phyloP scores from a whole-genome alignment of 2,797 vertebrate genomes.

The Limosa lapponica region DNA sequence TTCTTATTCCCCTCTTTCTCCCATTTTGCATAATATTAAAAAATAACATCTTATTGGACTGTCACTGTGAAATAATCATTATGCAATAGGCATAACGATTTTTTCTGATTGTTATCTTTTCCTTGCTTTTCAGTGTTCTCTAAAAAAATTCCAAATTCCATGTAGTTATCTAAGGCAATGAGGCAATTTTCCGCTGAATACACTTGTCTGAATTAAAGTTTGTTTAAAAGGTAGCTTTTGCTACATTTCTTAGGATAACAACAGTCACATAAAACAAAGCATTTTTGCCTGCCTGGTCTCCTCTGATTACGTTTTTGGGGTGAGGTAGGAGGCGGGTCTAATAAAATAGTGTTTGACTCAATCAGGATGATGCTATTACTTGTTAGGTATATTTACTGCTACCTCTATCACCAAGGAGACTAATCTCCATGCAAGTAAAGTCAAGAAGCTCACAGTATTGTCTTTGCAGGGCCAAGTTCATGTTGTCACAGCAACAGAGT shows the following conservation, averaged over 20 bases:
- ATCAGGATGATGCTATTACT: slow-evolving; percentile 31
- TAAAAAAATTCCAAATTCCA: slow-evolving; percentile 17
- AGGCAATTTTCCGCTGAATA: slow-evolving; percentile 21
- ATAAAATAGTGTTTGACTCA: slow-evolving; percentile 44
- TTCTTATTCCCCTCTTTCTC: slow-evolving; percentile 1
- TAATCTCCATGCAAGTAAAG: slow-evolving; percentile 70
- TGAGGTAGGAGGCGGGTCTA: background rate
- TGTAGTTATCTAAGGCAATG: slow-evolving; percentile 29
- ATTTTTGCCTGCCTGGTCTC: slow-evolving; percentile 23
- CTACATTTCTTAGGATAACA: slow-evolving; percentile 5
- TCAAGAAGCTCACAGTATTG: slow-evolving; percentile 68
- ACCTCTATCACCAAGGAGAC: slow-evolving; percentile 77
- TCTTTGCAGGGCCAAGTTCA: slow-evolving; percentile 68
- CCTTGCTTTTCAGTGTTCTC: background rate
- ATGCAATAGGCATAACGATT: background rate
- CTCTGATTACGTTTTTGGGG: slow-evolving; percentile 25
- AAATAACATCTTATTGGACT: slow-evolving; percentile 54
- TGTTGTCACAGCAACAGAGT: slow-evolving; percentile 77
- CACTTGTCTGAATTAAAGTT: slow-evolving; percentile 24
- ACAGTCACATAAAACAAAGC: slow-evolving; percentile 8
- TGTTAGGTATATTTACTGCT: slow-evolving; percentile 69
- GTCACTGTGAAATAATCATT: slow-evolving; percentile 44
- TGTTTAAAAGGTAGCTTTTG: slow-evolving; percentile 14
- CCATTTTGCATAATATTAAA: slow-evolving; percentile 49
- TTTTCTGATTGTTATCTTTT: slow-evolving; percentile 34